Evolutionary conservation across 2,888 invertebrate genomes (phyloP), one percentile per base, ranked within the genome.

Genomic region (Zhuqinia jingwanae): DNA sequence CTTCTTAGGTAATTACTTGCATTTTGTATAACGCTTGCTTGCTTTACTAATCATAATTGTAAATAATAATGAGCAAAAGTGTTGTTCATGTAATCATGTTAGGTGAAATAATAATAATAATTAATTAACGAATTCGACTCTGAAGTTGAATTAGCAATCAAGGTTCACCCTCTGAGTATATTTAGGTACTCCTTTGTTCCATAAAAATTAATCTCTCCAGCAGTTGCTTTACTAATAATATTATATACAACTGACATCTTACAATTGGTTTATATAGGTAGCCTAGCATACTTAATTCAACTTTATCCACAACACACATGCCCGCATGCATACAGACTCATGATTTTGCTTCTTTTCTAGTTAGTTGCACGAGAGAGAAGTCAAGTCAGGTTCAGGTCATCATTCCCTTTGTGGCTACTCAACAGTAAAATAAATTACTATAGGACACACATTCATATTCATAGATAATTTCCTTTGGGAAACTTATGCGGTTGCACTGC

Each of bases 401-500:
- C 78, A 78, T 78, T 78, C 60, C n/a, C 68, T 77, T 78, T 56
- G 78, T 73, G 84, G 77, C 68, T 53, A 70, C 78, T 5, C 45
- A 85, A 56, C 56, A 85, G 70, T 78, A 78, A 85, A 78, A 85
- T 78, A 85, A 85, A 85, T 84, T 77, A 85, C 78, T 36, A 36
- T 36, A 3, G 8, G 36, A 36, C 3, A 36, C 85, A 85, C 70
- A 56, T 77, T 60, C 85, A 70, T 70, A 47, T 25, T 70, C 70
- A 70, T 25, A 70, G 25, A 77, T 85, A 85, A 85, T 85, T 85
- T 85, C 85, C 85, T 85, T 50, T 85, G 85, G 85, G 85, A 85
- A 78, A 78, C 36, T 78, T 60, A 22, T 83, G 83, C 36, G 85
- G 85, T 85, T 78, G 50, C 70, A 47, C 68, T 53, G 60, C 53